Evolutionary conservation across 2,888 invertebrate genomes (phyloP), one percentile per base, ranked within the genome.

Genomic region (Tetragonisca angustula): DNA sequence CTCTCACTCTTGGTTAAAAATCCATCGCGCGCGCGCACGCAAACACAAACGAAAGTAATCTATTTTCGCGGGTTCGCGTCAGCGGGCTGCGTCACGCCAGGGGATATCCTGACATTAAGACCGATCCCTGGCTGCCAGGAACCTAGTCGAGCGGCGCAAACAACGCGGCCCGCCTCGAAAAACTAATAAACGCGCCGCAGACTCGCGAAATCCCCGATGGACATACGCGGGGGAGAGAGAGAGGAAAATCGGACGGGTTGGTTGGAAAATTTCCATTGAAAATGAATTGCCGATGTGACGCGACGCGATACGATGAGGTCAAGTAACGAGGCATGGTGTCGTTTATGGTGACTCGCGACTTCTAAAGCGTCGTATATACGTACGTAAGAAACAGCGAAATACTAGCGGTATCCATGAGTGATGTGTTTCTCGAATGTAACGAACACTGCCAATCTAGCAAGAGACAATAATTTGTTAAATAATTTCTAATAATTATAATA

Each of bases 131-230:
- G 50, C 24, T 21, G 17, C 36, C 52, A 71, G 71, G 52, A 75
- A 65, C 54, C 54, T 24, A 24, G 54, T 43, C 65, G 36, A 43
- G 15, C 52, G 65, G 54, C 67, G 52, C 67, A 27, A 75, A 75
- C 74, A 65, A 54, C 74, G 24, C 24, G 2, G 52, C n/a, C n/a
- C 24, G 24, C 49, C 11, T 0, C 68, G 75, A 68, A 76, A 76
- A 76, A 76, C 68, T 76, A 76, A 76, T 68, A 76, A 76, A 67
- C 75, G 56, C 68, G 56, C 68, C 43, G 2, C 61, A 24, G 61
- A 49, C 19, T 43, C 67, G 74, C 74, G 36, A 24, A 54, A 75
- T 75, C 54, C 56, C 49, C 49, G 21, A 49, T 17, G 64, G 21
- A 64, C 32, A 13, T 32, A n/a, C 13, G 2, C 1, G 19, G 24